Percentiles rank a stretch among this genome's conserved stretches.
Conservation (phyloP, 1,140 invertebrate species). For the Drosophila leontia region DNA sequence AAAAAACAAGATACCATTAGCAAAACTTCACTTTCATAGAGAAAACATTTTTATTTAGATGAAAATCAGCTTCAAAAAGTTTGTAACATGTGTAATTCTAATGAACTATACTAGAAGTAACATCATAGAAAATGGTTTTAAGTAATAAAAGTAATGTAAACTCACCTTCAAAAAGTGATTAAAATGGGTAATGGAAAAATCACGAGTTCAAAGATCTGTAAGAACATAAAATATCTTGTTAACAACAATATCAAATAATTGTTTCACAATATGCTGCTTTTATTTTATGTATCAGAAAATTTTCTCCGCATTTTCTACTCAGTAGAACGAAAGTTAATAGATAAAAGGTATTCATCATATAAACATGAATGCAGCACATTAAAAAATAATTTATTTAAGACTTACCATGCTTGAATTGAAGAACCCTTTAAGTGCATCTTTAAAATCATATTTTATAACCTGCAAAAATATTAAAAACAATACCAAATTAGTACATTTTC, state of each 20-base stretch:
- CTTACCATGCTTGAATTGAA: conserved; percentile 26
- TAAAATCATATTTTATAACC: neutral
- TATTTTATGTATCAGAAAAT: conserved; percentile 40
- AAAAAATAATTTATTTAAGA: neutral
- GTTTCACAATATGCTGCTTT: neutral
- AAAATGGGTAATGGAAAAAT: too few relatives aligned
- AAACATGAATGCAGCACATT: conserved; percentile 3
- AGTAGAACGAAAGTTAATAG: conserved; percentile 83
- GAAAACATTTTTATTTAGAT: neutral
- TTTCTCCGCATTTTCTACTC: conserved; percentile 72
- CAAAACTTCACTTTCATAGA: neutral
- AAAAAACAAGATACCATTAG: neutral
- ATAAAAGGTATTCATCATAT: conserved; percentile 72
- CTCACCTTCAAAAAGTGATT: neutral
- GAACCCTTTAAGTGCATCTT: neutral
- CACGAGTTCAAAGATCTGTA: neutral
- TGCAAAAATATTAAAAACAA: neutral
- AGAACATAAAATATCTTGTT: neutral
- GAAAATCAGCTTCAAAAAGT: conserved; percentile 67
- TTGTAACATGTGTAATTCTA: conserved; percentile 78
- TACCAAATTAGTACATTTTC: neutral
- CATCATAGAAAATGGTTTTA: conserved; percentile 44
- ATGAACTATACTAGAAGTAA: conserved; percentile 80
- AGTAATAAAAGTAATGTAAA: neutral
- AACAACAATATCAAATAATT: neutral